phyloP scores from a whole-genome alignment of 2,113 vertebrate genomes.

The Seriola rivoliana region DNA sequence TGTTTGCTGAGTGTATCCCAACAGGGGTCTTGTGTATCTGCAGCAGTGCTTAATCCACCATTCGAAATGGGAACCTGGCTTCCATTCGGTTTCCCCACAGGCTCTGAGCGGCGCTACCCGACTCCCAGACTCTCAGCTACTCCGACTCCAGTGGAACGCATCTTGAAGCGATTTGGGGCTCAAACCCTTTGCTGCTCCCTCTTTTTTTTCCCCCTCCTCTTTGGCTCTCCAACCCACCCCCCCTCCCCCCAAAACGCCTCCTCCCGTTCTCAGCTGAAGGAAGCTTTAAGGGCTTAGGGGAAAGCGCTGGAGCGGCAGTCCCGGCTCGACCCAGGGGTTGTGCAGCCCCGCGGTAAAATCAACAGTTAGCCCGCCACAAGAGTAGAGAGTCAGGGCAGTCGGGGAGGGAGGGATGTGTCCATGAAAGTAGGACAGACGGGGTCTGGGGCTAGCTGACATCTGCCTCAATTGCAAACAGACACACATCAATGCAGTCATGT shows the following conservation, averaged over 20 bases:
- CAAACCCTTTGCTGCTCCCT: conserved; percentile 58
- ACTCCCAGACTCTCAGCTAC: conserved; percentile 72
- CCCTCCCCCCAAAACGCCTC: conserved; percentile 32
- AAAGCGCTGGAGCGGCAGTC: conserved; percentile 74
- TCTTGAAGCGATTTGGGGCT: conserved; percentile 85
- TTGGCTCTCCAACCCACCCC: neutral
- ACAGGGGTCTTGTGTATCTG: conserved; percentile 58
- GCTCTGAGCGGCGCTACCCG: conserved; percentile 66
- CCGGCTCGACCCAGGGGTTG: conserved; percentile 69
- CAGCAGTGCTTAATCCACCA: conserved; percentile 71
- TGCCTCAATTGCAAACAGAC: conserved; percentile 53
- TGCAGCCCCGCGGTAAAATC: conserved; percentile 78
- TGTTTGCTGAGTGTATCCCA: conserved; percentile 46
- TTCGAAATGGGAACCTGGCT: conserved; percentile 76
- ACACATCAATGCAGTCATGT: conserved; percentile 36
- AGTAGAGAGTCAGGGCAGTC: conserved; percentile 21
- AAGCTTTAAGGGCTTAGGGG: conserved; percentile 73
- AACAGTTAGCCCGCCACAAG: conserved; percentile 73
- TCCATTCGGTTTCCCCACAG: conserved; percentile 69
- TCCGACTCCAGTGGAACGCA: conserved; percentile 75
- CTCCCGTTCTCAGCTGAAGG: conserved; percentile 49
- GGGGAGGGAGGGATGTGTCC: conserved; percentile 28
- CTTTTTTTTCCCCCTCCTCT: conserved; percentile 1
- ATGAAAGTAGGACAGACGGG: conserved; percentile 59
- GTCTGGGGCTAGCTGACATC: conserved; percentile 44